Percentiles rank a stretch among this genome's conserved stretches.
phyloP scores from a whole-genome alignment of 1,140 invertebrate species.

The Stegodyphus dumicola region DNA sequence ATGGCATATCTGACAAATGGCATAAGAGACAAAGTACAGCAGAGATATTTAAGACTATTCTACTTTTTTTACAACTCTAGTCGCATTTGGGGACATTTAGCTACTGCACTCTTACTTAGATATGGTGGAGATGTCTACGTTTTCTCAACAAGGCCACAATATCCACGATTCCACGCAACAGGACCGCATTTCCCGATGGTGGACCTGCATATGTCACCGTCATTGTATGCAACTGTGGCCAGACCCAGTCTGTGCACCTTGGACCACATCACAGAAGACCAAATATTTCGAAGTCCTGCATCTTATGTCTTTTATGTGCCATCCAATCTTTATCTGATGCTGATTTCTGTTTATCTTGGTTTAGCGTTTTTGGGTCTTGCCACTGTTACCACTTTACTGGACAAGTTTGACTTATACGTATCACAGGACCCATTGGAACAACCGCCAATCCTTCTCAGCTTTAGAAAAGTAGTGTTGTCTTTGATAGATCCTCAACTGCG shows the following conservation, averaged over 20 bases:
- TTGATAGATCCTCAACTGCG: constrained; percentile 67
- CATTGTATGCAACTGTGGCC: constrained; percentile 39
- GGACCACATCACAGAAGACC: constrained; percentile 30
- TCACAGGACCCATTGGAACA: constrained; percentile 63
- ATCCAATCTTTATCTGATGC: constrained; percentile 60
- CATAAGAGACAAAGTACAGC: constrained; percentile 55
- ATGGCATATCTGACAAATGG: constrained; percentile 59
- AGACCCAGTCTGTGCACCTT: constrained; percentile 46
- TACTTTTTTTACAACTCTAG: constrained; percentile 62
- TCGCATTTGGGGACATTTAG: constrained; percentile 59
- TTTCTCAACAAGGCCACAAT: constrained; percentile 40
- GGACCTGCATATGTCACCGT: constrained; percentile 38
- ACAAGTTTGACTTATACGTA: constrained; percentile 63
- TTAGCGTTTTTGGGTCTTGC: constrained; percentile 61
- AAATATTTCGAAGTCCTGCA: constrained; percentile 53
- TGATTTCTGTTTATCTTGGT: constrained; percentile 59
- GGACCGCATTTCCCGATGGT: constrained; percentile 28
- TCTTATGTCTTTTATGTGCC: constrained; percentile 60
- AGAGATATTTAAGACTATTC: constrained; percentile 61
- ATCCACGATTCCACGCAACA: constrained; percentile 6
- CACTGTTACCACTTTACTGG: constrained; percentile 59
- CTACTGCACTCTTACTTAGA: constrained; percentile 47
- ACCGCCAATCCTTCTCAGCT: constrained; percentile 43
- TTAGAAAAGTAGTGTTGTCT: constrained; percentile 55
- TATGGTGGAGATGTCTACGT: constrained; percentile 59